Evolutionary conservation across 2,113 vertebrate species (phyloP).

Genomic region (Amphiprion ocellaris): DNA sequence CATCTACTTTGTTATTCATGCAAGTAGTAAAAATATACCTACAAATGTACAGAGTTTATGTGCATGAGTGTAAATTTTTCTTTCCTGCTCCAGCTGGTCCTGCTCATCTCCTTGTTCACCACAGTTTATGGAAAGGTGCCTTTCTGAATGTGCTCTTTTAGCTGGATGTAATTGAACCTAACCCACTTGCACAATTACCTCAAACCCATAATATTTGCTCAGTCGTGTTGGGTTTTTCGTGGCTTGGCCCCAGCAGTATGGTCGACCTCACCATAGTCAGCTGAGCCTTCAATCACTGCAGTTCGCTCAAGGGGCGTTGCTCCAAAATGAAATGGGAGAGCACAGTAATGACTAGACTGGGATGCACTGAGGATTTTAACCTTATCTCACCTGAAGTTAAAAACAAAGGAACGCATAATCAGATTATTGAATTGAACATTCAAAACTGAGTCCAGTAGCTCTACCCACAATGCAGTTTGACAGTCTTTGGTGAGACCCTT

Average conservation of each 20-base stretch:
- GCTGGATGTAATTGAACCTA: constrained; percentile 74
- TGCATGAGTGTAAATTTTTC: constrained; percentile 16
- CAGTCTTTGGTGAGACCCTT: too few relatives aligned
- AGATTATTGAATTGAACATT: too few relatives aligned
- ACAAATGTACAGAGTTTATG: constrained; percentile 1
- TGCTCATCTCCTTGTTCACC: constrained; percentile 39
- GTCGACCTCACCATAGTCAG: constrained; percentile 49
- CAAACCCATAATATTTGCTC: constrained; percentile 83
- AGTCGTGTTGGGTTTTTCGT: constrained; percentile 64
- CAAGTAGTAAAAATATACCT: neutral
- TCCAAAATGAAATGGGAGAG: constrained; percentile 40
- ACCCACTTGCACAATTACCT: constrained; percentile 79
- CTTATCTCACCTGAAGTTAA: too few relatives aligned
- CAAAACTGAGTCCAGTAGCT: too few relatives aligned
- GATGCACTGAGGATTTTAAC: neutral
- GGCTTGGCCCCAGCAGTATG: constrained; percentile 55
- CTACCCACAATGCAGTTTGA: too few relatives aligned
- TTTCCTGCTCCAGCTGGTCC: constrained; percentile 7
- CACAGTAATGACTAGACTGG: neutral
- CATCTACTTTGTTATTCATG: too few relatives aligned
- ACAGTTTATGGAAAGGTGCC: constrained; percentile 40
- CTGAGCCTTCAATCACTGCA: constrained; percentile 57
- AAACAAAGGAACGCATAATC: too few relatives aligned
- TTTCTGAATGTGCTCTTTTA: constrained; percentile 71
- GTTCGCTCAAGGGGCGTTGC: constrained; percentile 4